Conservation (phyloP, 1,140 invertebrate genomes). For the Ceratosolen solmsi region DNA sequence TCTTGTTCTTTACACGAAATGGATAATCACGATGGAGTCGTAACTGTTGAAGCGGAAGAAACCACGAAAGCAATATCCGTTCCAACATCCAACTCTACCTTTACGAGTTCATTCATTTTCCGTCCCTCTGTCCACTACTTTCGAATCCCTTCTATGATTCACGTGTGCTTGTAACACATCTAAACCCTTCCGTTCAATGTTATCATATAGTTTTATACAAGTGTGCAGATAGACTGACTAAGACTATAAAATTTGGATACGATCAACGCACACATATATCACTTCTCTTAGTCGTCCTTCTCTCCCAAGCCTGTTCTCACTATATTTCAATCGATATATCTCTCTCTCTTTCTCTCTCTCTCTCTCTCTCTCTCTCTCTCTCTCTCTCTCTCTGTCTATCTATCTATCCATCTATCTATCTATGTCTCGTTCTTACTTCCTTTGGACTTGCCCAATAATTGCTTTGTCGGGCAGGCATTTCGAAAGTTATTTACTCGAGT, state of each 20-base stretch:
- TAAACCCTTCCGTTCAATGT: not conserved
- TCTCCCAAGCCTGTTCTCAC: not conserved
- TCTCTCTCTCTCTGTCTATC: not conserved
- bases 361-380: not conserved
- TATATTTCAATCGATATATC: no score
- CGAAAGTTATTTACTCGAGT: conserved; percentile 45
- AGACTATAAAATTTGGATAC: not conserved
- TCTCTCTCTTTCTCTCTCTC: not conserved
- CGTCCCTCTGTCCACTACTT: conserved; percentile 2
- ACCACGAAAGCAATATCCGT: conserved; percentile 50
- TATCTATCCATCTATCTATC: not conserved
- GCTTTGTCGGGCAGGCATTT: not conserved
- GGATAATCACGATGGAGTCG: conserved; percentile 21
- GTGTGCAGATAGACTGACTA: not conserved
- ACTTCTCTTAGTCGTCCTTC: not conserved
- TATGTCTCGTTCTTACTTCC: not conserved
- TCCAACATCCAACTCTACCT: conserved; percentile 16
- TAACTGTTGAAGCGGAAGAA: conserved; percentile 35
- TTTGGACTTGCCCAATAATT: conserved; percentile 22
- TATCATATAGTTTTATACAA: not conserved
- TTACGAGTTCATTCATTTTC: conserved; percentile 2
- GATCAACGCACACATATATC: conserved; percentile 1
- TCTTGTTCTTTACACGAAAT: not conserved
- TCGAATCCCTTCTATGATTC: not conserved
- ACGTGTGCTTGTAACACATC: not conserved